Base-by-base conservation (phyloP, 2,888 invertebrate genomes). In the Callyntrura sp. region DNA sequence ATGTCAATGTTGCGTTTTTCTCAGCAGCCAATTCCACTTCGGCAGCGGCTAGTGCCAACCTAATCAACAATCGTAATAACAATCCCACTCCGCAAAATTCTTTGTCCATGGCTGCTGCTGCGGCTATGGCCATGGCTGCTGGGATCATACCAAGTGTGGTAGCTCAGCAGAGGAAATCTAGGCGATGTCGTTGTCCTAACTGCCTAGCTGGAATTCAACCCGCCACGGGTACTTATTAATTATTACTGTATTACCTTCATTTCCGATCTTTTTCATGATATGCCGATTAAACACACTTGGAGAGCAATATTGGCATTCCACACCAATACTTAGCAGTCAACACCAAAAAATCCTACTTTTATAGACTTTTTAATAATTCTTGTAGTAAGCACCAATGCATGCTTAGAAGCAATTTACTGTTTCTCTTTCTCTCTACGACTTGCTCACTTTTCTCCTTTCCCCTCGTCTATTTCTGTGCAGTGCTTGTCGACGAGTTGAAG, bases 161-260 rank as follows among this genome's bases (percentile, higher is more conserved):
- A 20, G 85, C 81, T 12, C 83, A 82, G 23, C 88, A 91, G 79
- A 91, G 93, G 65, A 92, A 93, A 83, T 92, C 92, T n/a, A 89
- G 93, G 43, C 89, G 93, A 55, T 93, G 93, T 88, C 90, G 93
- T 57, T 93, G 93, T 90, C 93, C 93, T 5, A 93, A 93, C 81
- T 93, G 93, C 86, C 85, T 93, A 17, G 87, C 89, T 65, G 93
- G 93, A 84, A 84, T 91, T 70, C 93, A 92, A 81, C 92, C 93
- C 17, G 84, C 88, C 79, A 83, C 90, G 82, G 92, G 93, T 93
- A 91, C 91, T 84, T 88, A 89, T 85, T 88, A 88, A 88, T 88
- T 88, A 88, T 84, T 88, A 55, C 84, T 88, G 76, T 88, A 88
- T 88, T 88, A 84, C 84, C 55, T 84, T 88, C 76, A 88, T 88